Base-by-base conservation (phyloP, 2,888 invertebrate species). In the Tinea pellionella region DNA sequence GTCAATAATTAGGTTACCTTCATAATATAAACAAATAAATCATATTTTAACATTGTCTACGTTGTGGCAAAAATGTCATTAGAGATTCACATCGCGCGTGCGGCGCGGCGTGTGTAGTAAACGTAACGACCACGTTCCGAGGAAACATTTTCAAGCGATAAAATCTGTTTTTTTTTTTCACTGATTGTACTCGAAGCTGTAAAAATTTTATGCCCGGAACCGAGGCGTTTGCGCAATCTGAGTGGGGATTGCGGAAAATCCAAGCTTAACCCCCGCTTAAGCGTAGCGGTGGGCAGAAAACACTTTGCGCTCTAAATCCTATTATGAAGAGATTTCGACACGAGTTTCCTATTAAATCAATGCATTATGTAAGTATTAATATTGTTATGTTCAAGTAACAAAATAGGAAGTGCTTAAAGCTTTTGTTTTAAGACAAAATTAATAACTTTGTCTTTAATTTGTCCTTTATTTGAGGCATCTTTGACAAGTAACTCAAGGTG, bases 201-300 rank as follows among this genome's bases (percentile, higher is more conserved):
- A 32, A 57, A 57, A 57, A 4, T 32, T 57, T 57, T 57, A 57
- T 57, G 57, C 2, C 57, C 32, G 2, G 13, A 57, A 57, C 57
- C 57, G 55, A 74, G 78, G 68, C 77, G 77, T 77, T 80, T 81
- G 77, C 77, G 80, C 83, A 84, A 84, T 83, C 83, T 82, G 75
- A 68, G 66, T 64, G 77, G 77, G 78, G 78, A 81, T 83, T 81
- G 81, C 79, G 71, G 68, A 65, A 70, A 75, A 74, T 75, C 74
- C 74, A 72, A 75, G 74, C 76, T 77, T 69, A 80, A 74, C 75
- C 67, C 47, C 15, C 57, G 57, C 32, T 57, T 57, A 55, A 57
- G 57, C 32, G 57, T 30, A 19, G 32, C 32, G 32, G 57, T 57
- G 32, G n/a, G 32, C 57, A 15, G 57, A 57, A 57, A 57, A 57